Conservation (phyloP, 2,113 vertebrate species). For the Cebus imitator region DNA sequence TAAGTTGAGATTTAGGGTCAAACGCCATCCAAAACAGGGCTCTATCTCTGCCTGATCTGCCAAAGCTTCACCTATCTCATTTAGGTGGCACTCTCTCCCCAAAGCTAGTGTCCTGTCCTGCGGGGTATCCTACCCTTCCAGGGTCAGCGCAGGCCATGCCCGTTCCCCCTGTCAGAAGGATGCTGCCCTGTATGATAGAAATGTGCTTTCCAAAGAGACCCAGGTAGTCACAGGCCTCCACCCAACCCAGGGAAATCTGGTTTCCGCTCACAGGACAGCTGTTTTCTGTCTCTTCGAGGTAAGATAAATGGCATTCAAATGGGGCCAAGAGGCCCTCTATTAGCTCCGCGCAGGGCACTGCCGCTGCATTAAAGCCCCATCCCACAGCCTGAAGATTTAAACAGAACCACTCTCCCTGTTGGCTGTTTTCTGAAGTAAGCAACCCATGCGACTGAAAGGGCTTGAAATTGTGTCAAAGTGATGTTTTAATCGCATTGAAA, state of each 20-base stretch:
- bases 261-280: neutral
- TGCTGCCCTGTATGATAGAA: too few relatives aligned
- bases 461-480: slow-evolving; percentile 86
- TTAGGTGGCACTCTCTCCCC: neutral
- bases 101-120: neutral
- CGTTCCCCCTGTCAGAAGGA: neutral
- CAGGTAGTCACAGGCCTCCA: neutral
- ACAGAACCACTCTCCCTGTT: slow-evolving; percentile 48
- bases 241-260: neutral
- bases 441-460: slow-evolving; percentile 64
- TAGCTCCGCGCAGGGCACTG: neutral
- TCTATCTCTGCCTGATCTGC: neutral
- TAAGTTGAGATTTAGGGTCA: neutral
- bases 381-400: slow-evolving; percentile 29
- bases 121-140: too few relatives aligned
- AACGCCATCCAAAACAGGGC: neutral
- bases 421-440: slow-evolving; percentile 77
- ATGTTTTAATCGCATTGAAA: slow-evolving; percentile 89
- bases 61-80: neutral
- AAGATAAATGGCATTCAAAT: slow-evolving; percentile 8
- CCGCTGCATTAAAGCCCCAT: neutral
- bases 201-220: neutral
- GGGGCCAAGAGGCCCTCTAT: slow-evolving; percentile 44
- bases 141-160: neutral
- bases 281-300: neutral